phyloP scores from a whole-genome alignment of 2,797 vertebrate genomes.

The Neomorphus geoffroyi region DNA sequence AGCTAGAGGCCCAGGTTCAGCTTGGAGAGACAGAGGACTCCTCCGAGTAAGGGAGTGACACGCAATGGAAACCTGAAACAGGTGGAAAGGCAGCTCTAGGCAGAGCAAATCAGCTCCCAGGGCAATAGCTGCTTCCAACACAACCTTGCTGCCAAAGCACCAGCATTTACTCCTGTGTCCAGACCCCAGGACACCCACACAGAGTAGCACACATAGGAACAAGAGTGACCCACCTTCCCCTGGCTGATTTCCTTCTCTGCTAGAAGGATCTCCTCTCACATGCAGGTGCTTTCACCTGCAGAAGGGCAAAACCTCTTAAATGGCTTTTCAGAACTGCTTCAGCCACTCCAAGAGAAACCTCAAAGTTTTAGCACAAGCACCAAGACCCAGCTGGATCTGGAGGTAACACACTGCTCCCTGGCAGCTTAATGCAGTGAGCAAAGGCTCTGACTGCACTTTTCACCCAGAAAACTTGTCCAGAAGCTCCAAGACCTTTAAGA shows the following conservation, averaged over 20 bases:
- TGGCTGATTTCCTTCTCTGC: background rate
- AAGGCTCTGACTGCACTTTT: background rate
- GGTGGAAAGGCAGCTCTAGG: background rate
- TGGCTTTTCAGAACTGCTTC: background rate
- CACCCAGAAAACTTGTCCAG: background rate
- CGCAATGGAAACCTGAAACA: background rate
- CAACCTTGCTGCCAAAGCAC: background rate
- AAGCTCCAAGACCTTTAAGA: background rate
- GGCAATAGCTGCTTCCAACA: background rate
- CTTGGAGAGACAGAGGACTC: background rate
- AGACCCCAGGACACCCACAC: fast-evolving
- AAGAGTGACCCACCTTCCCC: background rate
- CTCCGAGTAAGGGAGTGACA: background rate
- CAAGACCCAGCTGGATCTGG: fast-evolving
- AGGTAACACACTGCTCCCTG: background rate
- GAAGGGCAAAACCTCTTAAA: background rate
- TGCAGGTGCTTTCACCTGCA: background rate
- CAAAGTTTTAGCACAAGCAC: background rate
- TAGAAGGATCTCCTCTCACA: background rate
- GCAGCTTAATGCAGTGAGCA: background rate
- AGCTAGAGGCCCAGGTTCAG: background rate
- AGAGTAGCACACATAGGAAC: background rate
- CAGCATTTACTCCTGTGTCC: background rate
- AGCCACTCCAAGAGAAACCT: background rate
- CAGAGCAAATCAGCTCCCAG: background rate